These are phyloP conservation scores for Mungos mungo DNA, from an alignment of 2,113 vertebrate genomes.

Conservation along the genomic window DNA sequence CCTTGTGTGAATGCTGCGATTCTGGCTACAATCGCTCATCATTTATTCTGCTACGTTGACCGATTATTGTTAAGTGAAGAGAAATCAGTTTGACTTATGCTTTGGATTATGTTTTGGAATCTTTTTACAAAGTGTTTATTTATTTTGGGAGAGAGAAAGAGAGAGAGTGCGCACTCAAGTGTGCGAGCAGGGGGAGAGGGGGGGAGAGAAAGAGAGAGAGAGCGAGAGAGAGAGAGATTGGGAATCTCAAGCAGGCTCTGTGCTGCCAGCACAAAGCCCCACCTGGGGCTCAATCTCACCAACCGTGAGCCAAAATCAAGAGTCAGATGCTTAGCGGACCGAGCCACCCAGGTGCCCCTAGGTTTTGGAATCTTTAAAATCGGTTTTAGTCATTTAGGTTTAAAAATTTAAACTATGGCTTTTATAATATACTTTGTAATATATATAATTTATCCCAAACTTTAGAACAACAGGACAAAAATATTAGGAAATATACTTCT, in stretches of 20 bases:
- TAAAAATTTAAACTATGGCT: neutral
- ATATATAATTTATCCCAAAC: neutral
- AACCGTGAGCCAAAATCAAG: too few species aligned
- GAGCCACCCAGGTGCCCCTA: neutral
- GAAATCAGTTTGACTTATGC: neutral
- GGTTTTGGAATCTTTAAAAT: neutral
- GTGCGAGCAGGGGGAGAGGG: too few species aligned
- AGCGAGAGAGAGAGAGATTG: too few species aligned
- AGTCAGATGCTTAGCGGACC: too few species aligned
- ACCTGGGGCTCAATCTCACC: too few species aligned
- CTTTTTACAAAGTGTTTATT: neutral
- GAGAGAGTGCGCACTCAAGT: too few species aligned
- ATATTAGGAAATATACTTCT: conserved; percentile 18
- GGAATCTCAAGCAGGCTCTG: too few species aligned
- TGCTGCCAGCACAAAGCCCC: too few species aligned
- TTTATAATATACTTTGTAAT: neutral
- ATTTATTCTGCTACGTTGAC: neutral
- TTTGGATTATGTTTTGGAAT: neutral
- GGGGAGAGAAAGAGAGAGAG: too few species aligned
- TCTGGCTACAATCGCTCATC: neutral
- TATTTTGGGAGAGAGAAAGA: too few species aligned
- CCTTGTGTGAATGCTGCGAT: neutral
- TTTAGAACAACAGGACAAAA: conserved; percentile 43
- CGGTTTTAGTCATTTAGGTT: neutral
- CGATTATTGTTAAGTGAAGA: neutral